Evolutionary conservation across 2,888 invertebrate species (phyloP).

Genomic region (Epicampocera succincta): DNA sequence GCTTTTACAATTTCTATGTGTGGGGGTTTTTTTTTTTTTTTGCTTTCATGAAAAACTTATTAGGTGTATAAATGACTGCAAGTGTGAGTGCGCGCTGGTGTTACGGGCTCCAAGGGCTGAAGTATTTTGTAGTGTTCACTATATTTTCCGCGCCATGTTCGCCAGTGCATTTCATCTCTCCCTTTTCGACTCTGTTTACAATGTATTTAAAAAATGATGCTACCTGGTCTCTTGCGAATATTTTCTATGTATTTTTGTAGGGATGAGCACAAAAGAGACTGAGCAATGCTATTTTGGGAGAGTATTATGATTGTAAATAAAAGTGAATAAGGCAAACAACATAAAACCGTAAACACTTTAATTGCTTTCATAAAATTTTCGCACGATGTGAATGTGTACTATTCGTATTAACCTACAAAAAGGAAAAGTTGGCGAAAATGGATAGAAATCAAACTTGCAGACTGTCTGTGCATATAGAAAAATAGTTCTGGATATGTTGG

Average conservation of each 20-base stretch:
- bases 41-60: constrained; percentile 15
- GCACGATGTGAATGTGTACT: not conserved
- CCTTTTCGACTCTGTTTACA: not conserved
- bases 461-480: too few relatives aligned
- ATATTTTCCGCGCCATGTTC: not conserved
- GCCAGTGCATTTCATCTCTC: not conserved
- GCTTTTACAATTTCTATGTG: not conserved
- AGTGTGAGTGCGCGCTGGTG: not conserved
- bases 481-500: not conserved
- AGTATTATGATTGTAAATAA: constrained; percentile 10
- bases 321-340: constrained; percentile 21
- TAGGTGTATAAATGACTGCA: not conserved
- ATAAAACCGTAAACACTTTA: constrained; percentile 47
- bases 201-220: not conserved
- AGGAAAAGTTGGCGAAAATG: not conserved
- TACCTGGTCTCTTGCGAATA: constrained; percentile 19
- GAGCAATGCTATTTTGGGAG: not conserved
- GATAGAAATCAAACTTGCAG: too few relatives aligned
- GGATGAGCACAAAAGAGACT: not conserved
- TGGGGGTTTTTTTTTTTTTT: constrained; percentile 16
- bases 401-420: not conserved
- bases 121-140: constrained; percentile 4
- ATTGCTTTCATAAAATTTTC: constrained; percentile 59
- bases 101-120: constrained; percentile 3
- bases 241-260: constrained; percentile 1